Conservation (phyloP, 2,888 invertebrate genomes). For the Nephrocerus scutellatus region DNA sequence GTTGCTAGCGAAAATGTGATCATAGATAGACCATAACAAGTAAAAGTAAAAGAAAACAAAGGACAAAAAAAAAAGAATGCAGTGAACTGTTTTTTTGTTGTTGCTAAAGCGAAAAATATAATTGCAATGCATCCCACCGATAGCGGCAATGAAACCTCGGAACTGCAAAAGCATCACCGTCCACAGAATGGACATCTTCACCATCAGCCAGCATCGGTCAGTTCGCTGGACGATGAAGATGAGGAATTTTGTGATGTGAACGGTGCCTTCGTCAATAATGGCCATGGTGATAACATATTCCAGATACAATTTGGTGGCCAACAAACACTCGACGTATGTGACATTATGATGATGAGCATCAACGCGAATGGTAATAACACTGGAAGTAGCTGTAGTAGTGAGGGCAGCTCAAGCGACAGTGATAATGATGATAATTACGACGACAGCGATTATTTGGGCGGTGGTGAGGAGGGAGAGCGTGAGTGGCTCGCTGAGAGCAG, state of each 20-base stretch:
- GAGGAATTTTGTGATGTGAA: background rate
- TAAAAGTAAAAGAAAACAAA: too few species aligned
- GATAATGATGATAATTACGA: slow-evolving; percentile 4
- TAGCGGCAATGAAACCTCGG: slow-evolving; percentile 6
- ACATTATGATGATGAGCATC: slow-evolving; percentile 31
- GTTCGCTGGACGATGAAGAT: slow-evolving; percentile 2
- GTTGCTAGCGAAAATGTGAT: too few species aligned
- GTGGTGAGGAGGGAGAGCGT: slow-evolving; percentile 5
- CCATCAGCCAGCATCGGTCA: background rate
- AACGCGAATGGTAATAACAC: slow-evolving; percentile 19
- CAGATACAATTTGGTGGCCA: too few species aligned
- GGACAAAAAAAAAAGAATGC: too few species aligned
- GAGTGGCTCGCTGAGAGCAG: background rate
- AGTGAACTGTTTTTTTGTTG: too few species aligned
- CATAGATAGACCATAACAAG: too few species aligned
- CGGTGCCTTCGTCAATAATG: slow-evolving; percentile 1
- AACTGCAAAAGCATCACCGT: too few species aligned
- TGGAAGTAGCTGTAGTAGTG: background rate
- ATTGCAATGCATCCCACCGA: slow-evolving; percentile 7
- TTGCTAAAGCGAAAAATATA: slow-evolving; percentile 10
- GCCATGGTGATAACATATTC: slow-evolving; percentile 29
- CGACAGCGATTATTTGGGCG: slow-evolving; percentile 12
- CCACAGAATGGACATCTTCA: slow-evolving; percentile 9
- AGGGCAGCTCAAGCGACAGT: slow-evolving; percentile 12
- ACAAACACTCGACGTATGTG: slow-evolving; percentile 32